Evolutionary conservation across 2,113 vertebrate species (phyloP).

Genomic region (Dromaius novaehollandiae): DNA sequence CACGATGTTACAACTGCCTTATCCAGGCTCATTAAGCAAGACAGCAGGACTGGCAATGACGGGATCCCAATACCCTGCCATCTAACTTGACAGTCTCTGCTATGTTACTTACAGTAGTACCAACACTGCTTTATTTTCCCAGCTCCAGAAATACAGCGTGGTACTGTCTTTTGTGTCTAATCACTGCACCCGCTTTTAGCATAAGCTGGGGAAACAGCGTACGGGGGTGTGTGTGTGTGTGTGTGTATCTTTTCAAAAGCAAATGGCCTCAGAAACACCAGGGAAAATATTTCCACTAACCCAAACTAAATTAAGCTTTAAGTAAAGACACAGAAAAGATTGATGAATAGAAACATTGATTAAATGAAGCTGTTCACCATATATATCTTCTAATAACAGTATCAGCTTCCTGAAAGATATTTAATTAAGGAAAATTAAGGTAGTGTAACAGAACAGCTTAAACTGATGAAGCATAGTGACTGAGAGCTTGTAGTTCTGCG

Average conservation of each 20-base stretch:
- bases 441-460: neutral
- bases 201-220: neutral
- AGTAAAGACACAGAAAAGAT: neutral
- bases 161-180: neutral
- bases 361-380: neutral
- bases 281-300: neutral
- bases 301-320: neutral
- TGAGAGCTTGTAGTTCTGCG: neutral
- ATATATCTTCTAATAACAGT: neutral
- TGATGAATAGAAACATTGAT: neutral
- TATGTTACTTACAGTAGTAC: neutral
- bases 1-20: too few species aligned
- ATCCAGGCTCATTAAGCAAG: too few species aligned
- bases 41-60: too few species aligned
- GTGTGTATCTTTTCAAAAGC: neutral
- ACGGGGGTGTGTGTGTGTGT: too few species aligned
- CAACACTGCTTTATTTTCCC: neutral
- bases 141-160: neutral
- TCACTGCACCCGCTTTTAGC: too few species aligned
- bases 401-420: neutral
- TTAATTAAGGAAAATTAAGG: neutral
- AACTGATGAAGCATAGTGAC: neutral
- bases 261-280: neutral
- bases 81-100: neutral
- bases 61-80: too few species aligned